Conservation (phyloP, 2,888 invertebrate species). For the Chelonus formosanus region DNA sequence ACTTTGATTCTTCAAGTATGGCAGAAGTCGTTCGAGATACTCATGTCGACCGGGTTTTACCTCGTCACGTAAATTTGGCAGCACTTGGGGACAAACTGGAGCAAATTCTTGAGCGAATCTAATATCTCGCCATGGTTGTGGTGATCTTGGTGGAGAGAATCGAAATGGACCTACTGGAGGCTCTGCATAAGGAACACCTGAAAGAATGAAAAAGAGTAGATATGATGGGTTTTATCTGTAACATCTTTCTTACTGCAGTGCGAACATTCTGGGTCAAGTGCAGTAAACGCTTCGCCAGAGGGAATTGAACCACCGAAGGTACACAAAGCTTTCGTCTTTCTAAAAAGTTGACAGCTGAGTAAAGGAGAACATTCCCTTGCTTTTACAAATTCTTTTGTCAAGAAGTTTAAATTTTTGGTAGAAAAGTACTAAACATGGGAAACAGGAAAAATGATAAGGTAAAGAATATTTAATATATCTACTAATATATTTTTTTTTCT, state of each 20-base stretch:
- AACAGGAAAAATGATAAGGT: too few relatives aligned
- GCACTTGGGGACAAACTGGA: slow-evolving; percentile 87
- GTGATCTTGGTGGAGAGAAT: slow-evolving; percentile 88
- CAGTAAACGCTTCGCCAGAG: slow-evolving; percentile 29
- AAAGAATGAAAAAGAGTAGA: slow-evolving; percentile 17
- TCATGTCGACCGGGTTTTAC: slow-evolving; percentile 73
- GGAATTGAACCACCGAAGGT: slow-evolving; percentile 29
- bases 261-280: slow-evolving; percentile 34
- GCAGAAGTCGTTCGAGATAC: slow-evolving; percentile 77
- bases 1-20: slow-evolving; percentile 75
- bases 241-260: slow-evolving; percentile 16
- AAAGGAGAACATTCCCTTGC: slow-evolving; percentile 9
- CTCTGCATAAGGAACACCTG: slow-evolving; percentile 82
- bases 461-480: too few relatives aligned
- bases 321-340: slow-evolving; percentile 17
- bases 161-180: slow-evolving; percentile 78
- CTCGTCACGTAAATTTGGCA: slow-evolving; percentile 74
- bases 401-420: neutral
- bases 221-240: neutral
- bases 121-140: slow-evolving; percentile 81
- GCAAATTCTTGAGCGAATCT: slow-evolving; percentile 76
- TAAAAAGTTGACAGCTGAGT: slow-evolving; percentile 7
- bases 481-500: too few relatives aligned
- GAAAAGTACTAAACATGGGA: too few relatives aligned
- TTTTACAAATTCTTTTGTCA: slow-evolving; percentile 8